These are phyloP conservation scores for Phocoena phocoena DNA, from an alignment of 2,113 vertebrate genomes.

Conservation along the genomic window DNA sequence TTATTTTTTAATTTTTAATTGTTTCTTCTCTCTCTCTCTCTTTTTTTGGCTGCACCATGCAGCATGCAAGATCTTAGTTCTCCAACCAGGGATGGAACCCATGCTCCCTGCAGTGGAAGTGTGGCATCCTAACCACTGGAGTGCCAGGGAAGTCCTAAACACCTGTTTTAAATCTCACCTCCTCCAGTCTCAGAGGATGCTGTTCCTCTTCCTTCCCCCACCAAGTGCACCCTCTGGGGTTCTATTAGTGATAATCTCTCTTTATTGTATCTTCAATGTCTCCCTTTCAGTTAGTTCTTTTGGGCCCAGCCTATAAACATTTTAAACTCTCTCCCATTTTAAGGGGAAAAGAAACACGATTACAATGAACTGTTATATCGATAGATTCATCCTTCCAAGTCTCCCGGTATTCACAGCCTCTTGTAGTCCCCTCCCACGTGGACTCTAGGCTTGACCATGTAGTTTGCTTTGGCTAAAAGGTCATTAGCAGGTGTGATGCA, in stretches of 20 bases:
- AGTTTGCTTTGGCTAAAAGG: neutral
- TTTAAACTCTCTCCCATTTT: neutral
- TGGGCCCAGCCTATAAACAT: neutral
- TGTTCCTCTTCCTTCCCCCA: neutral
- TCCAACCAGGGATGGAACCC: accelerated
- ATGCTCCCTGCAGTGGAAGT: neutral
- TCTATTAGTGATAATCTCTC: neutral
- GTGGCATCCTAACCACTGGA: neutral
- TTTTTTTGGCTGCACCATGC: neutral
- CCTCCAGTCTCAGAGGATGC: neutral
- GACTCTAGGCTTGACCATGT: neutral
- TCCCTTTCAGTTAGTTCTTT: neutral
- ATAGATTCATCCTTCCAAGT: neutral
- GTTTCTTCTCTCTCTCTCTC: neutral
- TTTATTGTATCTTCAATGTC: neutral
- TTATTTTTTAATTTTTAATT: neutral
- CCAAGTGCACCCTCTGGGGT: neutral
- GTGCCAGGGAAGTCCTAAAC: neutral
- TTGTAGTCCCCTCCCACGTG: neutral
- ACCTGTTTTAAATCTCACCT: neutral
- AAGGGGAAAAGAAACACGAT: neutral
- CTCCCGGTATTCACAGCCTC: neutral
- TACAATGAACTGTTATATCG: neutral
- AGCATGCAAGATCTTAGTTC: neutral
- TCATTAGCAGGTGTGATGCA: neutral